phyloP scores from a whole-genome alignment of 1,140 invertebrate species.

The Micrasema longulum region DNA sequence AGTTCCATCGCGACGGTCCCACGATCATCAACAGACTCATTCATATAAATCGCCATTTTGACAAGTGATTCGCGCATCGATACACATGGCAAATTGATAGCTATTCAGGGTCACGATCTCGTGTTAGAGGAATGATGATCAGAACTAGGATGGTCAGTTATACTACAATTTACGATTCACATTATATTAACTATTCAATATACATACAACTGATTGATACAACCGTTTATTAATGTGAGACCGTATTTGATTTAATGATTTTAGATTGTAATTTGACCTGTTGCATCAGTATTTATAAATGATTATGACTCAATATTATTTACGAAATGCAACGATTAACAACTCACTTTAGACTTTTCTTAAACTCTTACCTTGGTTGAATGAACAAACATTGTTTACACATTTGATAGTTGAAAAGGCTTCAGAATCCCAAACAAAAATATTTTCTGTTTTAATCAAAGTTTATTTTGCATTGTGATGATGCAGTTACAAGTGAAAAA shows the following conservation, averaged over 20 bases:
- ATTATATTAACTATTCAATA: too few relatives aligned
- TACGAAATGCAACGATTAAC: too few relatives aligned
- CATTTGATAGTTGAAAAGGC: too few relatives aligned
- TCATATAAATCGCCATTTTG: conserved; percentile 45
- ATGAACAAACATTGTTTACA: too few relatives aligned
- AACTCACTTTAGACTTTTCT: too few relatives aligned
- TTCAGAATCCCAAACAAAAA: too few relatives aligned
- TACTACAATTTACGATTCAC: too few relatives aligned
- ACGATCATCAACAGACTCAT: conserved; percentile 42
- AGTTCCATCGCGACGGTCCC: conserved; percentile 46
- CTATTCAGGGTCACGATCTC: conserved; percentile 34
- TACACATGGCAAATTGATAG: conserved; percentile 51
- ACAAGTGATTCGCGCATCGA: conserved; percentile 52
- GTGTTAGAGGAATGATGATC: not conserved
- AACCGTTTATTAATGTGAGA: conserved; percentile 37
- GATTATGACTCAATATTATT: too few relatives aligned
- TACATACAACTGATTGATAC: conserved; percentile 7
- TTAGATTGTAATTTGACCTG: conserved; percentile 21
- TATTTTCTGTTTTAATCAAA: too few relatives aligned
- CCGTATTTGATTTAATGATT: conserved; percentile 28
- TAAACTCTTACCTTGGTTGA: too few relatives aligned
- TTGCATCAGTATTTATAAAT: conserved; percentile 3
- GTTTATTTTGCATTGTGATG: too few relatives aligned
- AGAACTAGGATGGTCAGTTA: not conserved
- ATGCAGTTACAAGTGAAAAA: too few relatives aligned